Conservation (phyloP, 2,888 invertebrate species). For the Ophioninae sp. region DNA sequence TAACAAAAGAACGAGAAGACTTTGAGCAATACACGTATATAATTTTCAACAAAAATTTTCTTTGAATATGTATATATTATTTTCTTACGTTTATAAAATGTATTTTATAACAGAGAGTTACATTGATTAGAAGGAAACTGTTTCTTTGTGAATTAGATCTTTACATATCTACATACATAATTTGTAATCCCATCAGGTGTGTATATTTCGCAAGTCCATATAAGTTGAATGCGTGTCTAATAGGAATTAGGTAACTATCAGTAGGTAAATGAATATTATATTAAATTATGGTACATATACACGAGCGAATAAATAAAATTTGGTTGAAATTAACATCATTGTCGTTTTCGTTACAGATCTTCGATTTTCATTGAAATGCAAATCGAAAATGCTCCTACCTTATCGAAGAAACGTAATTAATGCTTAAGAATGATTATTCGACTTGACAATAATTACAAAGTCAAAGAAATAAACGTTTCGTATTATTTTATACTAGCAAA, state of each 20-base stretch:
- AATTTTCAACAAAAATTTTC: background rate
- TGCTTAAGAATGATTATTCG: too few relatives aligned
- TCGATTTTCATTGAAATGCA: background rate
- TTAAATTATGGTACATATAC: background rate
- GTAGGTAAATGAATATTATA: background rate
- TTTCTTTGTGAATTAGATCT: background rate
- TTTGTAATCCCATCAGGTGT: background rate
- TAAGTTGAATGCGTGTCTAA: background rate
- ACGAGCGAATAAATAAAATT: background rate
- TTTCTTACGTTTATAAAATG: background rate
- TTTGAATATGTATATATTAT: background rate
- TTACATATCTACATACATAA: background rate
- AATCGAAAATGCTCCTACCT: background rate
- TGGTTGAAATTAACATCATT: background rate
- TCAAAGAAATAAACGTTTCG: too few relatives aligned
- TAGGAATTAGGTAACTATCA: background rate
- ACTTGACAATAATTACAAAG: too few relatives aligned
- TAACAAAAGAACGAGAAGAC: background rate
- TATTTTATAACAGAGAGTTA: background rate
- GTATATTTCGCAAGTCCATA: background rate
- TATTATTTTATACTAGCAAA: too few relatives aligned
- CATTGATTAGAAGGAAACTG: background rate
- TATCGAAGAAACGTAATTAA: background rate
- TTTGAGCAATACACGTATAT: background rate
- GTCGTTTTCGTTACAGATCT: background rate